Conservation (phyloP, 37 sponge, comb jelly and placozoan species). For the Diacarnus erythraeanus region DNA sequence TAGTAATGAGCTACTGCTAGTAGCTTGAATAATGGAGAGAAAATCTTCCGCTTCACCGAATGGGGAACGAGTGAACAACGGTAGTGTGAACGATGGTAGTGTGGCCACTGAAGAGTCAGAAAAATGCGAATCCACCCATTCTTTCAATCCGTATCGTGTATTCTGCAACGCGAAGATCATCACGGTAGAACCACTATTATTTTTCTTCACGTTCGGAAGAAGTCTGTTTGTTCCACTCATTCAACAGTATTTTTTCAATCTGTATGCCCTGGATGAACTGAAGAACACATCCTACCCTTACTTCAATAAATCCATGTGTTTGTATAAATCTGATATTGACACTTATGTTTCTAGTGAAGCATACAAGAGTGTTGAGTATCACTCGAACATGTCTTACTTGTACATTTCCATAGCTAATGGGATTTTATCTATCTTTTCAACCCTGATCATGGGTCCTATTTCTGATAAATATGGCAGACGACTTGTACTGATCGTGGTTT, state of each 20-base stretch:
- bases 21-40: too few species aligned
- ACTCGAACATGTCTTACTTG: constrained; percentile 13
- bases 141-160: neutral
- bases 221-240: constrained; percentile 22
- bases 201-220: constrained; percentile 48
- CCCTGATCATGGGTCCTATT: constrained; percentile 54
- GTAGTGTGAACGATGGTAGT: neutral
- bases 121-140: constrained; percentile 6
- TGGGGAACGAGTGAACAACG: too few species aligned
- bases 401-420: neutral
- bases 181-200: constrained; percentile 61
- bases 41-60: too few species aligned
- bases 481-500: constrained; percentile 16
- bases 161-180: constrained; percentile 19
- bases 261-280: neutral
- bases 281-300: neutral
- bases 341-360: neutral
- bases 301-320: constrained; percentile 3
- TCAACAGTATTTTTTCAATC: constrained; percentile 57
- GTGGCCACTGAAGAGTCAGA: neutral
- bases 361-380: constrained; percentile 2
- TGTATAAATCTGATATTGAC: constrained; percentile 1
- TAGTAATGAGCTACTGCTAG: too few species aligned
- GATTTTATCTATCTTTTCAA: constrained; percentile 11
- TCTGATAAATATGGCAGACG: constrained; percentile 59